phyloP scores from a whole-genome alignment of 2,888 invertebrate genomes.

The Drosophila longiperda region DNA sequence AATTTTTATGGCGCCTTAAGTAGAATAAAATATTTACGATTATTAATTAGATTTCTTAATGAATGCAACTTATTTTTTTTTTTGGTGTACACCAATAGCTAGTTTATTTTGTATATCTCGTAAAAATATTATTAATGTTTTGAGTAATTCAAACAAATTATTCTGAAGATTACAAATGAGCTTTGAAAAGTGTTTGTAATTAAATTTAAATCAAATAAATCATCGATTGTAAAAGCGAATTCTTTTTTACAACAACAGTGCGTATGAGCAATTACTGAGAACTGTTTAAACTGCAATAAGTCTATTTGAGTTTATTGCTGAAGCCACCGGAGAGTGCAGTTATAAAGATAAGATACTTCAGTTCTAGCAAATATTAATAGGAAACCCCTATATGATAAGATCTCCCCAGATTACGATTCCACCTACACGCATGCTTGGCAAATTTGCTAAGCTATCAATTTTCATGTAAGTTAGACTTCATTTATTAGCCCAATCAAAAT shows the following conservation, averaged over 20 bases:
- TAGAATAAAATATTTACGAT: slow-evolving; percentile 28
- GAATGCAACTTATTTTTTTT: not conserved
- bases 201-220: not conserved
- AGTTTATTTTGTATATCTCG: not conserved
- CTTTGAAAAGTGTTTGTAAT: not conserved
- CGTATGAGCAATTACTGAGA: slow-evolving; percentile 1
- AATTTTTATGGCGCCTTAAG: slow-evolving; percentile 39
- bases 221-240: not conserved
- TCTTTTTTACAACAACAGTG: not conserved
- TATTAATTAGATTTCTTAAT: slow-evolving; percentile 5
- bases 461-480: slow-evolving; percentile 8
- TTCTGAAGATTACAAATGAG: not conserved
- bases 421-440: not conserved
- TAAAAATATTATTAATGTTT: slow-evolving; percentile 6
- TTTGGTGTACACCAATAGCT: not conserved
- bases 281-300: not conserved
- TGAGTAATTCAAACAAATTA: not conserved
- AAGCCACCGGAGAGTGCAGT: not conserved
- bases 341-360: slow-evolving; percentile 33
- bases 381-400: slow-evolving; percentile 24
- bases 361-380: not conserved
- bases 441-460: not conserved
- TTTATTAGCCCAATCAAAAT: slow-evolving; percentile 27
- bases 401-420: not conserved
- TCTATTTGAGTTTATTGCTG: not conserved